Base-by-base conservation (phyloP, 2,797 vertebrate species). In the Notolabrus celidotus region DNA sequence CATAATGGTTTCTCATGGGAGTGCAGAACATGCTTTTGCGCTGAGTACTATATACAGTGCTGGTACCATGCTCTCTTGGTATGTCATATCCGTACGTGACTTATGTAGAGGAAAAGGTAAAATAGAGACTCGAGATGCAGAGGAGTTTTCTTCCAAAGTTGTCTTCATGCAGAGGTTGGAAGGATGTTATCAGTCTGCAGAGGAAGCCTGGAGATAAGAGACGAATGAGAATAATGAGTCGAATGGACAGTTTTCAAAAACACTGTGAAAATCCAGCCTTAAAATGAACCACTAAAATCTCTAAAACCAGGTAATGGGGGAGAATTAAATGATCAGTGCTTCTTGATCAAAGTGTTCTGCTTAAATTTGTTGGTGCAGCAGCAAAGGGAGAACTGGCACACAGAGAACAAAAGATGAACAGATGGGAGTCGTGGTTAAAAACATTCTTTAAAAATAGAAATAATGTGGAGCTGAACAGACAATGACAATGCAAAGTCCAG, bases 1-100 rank as follows among this genome's bases (percentile, higher is more conserved):
- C 87, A 88, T 90, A 86, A 90, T 77, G 85, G 19, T 50, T 77
- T 67, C 54, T 86, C 39, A 49, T 59, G 47, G 46, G 55, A 77
- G 77, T 89, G 87, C 85, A 87, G 76, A 49, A 88, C 91, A 92
- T 93, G 92, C 92, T 84, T 67, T 42, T 22, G 69, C 71, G 45
- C 79, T 77, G 67, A 38, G 38, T 31, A 57, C 49, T 89, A 91
- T 87, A 52, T 91, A 92, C 89, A 90, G 76, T 85, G 89, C 88
- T 91, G 90, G 89, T 86, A 60, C 87, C 91, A 92, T 92, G 91
- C 89, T 77, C 46, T 70, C 81, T 46, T 47, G 69, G 71, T 67
- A 10, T 9, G 59, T 71, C 55, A n/a, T 19, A 56, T 76, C 80
- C 69, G 20, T 49, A 42, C 53, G 71, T 53, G 72, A 42, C 36